Evolutionary conservation across 2,113 vertebrate species (phyloP).

Genomic region (Gopherus flavomarginatus): DNA sequence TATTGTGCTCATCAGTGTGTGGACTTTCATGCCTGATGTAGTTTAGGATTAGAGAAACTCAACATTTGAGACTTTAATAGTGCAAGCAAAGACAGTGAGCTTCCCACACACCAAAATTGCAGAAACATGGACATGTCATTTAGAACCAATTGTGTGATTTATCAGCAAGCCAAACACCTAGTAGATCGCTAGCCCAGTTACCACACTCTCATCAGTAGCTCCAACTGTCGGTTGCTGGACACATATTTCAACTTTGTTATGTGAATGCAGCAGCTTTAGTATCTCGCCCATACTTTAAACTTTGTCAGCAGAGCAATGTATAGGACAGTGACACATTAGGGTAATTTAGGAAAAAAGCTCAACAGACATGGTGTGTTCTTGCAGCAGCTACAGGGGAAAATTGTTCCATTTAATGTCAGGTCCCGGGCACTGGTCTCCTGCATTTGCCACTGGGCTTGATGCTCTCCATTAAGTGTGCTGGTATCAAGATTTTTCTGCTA

Average conservation of each 20-base stretch:
- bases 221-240: not conserved
- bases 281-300: not conserved
- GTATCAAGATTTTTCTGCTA: not conserved
- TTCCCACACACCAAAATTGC: not conserved
- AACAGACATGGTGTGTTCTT: fast-evolving
- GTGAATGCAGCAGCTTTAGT: not conserved
- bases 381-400: not conserved
- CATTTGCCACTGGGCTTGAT: fast-evolving
- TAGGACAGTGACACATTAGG: not conserved
- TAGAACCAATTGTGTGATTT: not conserved
- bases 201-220: not conserved
- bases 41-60: not conserved
- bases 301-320: not conserved
- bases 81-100: not conserved
- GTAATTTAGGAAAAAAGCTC: not conserved
- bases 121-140: not conserved
- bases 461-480: not conserved
- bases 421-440: fast-evolving
- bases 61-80: not conserved
- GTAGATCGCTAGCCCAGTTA: fast-evolving
- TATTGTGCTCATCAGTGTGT: not conserved
- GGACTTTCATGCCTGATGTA: not conserved
- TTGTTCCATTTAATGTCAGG: fast-evolving
- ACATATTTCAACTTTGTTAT: not conserved
- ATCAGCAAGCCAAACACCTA: not conserved